Conservation (phyloP, 2,113 vertebrate species). For the Campylorhamphus procurvoides region DNA sequence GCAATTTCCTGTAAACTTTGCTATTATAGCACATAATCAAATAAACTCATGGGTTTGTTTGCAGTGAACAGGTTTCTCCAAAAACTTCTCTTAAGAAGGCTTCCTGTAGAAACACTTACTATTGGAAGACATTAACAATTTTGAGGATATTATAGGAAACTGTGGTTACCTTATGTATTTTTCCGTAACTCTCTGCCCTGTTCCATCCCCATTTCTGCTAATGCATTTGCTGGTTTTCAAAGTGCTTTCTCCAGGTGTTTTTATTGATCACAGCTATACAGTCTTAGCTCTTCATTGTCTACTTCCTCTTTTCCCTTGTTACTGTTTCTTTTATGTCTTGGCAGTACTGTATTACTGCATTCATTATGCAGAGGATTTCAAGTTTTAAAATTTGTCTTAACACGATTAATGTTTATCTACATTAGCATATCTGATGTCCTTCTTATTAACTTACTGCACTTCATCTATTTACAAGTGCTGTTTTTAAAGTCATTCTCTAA, state of each 20-base stretch:
- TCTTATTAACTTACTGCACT: background rate
- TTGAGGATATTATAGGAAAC: background rate
- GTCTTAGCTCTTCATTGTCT: background rate
- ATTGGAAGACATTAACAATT: background rate
- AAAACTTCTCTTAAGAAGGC: background rate
- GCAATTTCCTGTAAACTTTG: background rate
- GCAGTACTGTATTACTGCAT: background rate
- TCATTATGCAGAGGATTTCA: background rate
- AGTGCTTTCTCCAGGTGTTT: background rate
- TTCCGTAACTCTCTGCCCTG: background rate
- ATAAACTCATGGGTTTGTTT: background rate
- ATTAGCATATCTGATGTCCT: background rate
- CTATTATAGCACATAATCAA: background rate
- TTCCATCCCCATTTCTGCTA: background rate
- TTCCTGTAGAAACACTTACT: background rate
- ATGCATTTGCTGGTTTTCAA: background rate
- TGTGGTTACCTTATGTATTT: background rate
- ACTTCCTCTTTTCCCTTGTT: background rate
- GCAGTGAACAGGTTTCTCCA: background rate
- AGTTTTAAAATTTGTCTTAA: background rate
- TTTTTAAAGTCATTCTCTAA: background rate
- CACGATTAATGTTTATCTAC: background rate
- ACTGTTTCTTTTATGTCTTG: background rate
- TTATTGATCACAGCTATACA: background rate
- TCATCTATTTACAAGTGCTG: background rate